A percentile compares a stretch with the other conserved stretches of the same genome.
Evolutionary conservation across 2,797 vertebrate genomes (phyloP).

Genomic region (Botia kubotai): DNA sequence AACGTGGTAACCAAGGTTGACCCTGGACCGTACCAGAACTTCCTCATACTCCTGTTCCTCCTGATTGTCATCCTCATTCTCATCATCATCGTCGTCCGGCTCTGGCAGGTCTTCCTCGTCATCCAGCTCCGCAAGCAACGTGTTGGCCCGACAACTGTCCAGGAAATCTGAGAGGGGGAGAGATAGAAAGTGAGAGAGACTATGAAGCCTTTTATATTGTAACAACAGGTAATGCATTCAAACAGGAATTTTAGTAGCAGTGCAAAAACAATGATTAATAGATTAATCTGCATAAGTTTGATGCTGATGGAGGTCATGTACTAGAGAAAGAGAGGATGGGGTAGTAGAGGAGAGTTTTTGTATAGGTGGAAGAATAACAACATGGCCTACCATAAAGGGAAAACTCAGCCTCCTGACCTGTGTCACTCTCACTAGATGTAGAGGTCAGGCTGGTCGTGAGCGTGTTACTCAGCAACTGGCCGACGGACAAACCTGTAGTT

Average conservation of each 20-base stretch:
- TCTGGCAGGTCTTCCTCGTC: conserved; percentile 98
- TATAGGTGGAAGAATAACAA: conserved; percentile 43
- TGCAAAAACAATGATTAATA: conserved; percentile 22
- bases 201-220: neutral
- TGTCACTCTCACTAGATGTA: conserved; percentile 98
- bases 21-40: conserved; percentile 88
- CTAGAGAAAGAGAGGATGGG: conserved; percentile 4
- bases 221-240: neutral
- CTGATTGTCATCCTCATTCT: conserved; percentile 99
- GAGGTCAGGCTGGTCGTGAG: conserved; percentile 99
- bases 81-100: conserved; percentile 97
- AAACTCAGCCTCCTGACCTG: conserved; percentile 98
- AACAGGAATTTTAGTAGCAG: neutral
- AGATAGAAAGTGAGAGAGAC: conserved; percentile 6
- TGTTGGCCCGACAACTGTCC: conserved; percentile 97
- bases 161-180: conserved; percentile 85
- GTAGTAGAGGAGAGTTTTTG: conserved; percentile 24
- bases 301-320: neutral
- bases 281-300: conserved; percentile 7
- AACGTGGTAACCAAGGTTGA: conserved; percentile 69
- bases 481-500: conserved; percentile 96
- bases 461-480: conserved; percentile 98
- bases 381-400: conserved; percentile 94
- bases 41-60: conserved; percentile 99
- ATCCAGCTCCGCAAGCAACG: conserved; percentile 93